These are phyloP conservation scores for Teleogryllus oceanicus DNA, from an alignment of 2,888 invertebrate genomes.

Conservation along the genomic window DNA sequence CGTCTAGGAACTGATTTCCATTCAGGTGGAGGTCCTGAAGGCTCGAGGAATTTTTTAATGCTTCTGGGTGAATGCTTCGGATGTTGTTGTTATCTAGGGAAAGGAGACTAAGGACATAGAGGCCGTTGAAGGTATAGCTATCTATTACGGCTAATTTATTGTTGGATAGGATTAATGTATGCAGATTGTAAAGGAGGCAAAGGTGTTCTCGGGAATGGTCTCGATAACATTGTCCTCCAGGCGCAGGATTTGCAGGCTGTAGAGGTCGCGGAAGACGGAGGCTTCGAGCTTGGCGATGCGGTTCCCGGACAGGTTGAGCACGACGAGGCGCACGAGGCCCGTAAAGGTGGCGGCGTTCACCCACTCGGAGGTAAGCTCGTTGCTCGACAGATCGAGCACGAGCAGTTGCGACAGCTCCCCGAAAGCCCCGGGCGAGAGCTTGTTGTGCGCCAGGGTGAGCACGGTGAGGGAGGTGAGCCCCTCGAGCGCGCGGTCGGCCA, in stretches of 20 bases:
- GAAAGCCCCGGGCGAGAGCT: slow-evolving; percentile 75
- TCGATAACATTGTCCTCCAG: slow-evolving; percentile 77
- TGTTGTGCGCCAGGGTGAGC: slow-evolving; percentile 76
- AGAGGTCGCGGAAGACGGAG: slow-evolving; percentile 71
- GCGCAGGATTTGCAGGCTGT: slow-evolving; percentile 73
- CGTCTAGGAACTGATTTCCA: slow-evolving; percentile 71
- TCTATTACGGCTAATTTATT: slow-evolving; percentile 74
- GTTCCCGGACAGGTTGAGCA: slow-evolving; percentile 74
- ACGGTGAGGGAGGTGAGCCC: slow-evolving; percentile 69
- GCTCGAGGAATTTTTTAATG: slow-evolving; percentile 73
- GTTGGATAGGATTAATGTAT: slow-evolving; percentile 75
- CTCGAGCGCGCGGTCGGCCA: slow-evolving; percentile 75
- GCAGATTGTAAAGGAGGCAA: slow-evolving; percentile 73
- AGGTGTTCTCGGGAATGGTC: slow-evolving; percentile 72
- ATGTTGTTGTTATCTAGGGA: slow-evolving; percentile 78
- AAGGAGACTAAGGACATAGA: slow-evolving; percentile 70
- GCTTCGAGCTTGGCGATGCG: slow-evolving; percentile 70
- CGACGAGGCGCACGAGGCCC: slow-evolving; percentile 70
- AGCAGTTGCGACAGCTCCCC: slow-evolving; percentile 70
- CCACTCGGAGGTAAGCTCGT: slow-evolving; percentile 78
- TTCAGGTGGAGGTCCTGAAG: slow-evolving; percentile 79
- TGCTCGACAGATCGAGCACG: slow-evolving; percentile 72
- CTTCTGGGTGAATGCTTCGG: slow-evolving; percentile 67
- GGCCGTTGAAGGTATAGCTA: slow-evolving; percentile 70
- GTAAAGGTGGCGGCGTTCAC: slow-evolving; percentile 76